Evolutionary conservation across 2,888 invertebrate genomes (phyloP).

Genomic region (Noctua fimbriata): DNA sequence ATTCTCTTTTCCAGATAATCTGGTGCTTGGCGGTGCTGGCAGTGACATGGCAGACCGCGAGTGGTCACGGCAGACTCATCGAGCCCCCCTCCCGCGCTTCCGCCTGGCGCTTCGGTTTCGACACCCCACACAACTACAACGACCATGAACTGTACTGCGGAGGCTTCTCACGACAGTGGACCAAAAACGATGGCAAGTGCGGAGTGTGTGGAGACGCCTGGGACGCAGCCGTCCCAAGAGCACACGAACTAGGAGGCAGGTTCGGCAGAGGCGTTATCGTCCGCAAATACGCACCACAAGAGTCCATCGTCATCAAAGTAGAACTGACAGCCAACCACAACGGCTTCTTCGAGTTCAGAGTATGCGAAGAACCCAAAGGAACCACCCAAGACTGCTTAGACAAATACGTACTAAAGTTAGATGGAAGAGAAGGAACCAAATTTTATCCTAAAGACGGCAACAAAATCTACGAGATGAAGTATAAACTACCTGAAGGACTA

Average conservation of each 20-base stretch:
- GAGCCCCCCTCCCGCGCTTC: constrained; percentile 97
- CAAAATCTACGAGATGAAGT: constrained; percentile 94
- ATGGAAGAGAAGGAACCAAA: constrained; percentile 88
- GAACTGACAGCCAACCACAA: constrained; percentile 97
- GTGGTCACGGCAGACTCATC: constrained; percentile 93
- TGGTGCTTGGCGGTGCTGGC: constrained; percentile 81
- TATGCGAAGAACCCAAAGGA: constrained; percentile 93
- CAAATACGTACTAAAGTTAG: constrained; percentile 91
- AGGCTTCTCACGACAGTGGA: constrained; percentile 96
- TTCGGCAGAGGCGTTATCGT: constrained; percentile 96
- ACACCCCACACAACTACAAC: constrained; percentile 96
- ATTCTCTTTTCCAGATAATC: constrained; percentile 78
- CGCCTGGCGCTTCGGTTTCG: constrained; percentile 97
- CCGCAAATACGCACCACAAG: constrained; percentile 93
- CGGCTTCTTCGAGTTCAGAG: constrained; percentile 96
- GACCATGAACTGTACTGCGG: constrained; percentile 97
- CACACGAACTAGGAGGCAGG: constrained; percentile 95
- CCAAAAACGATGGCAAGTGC: constrained; percentile 95
- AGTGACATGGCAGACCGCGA: constrained; percentile 79
- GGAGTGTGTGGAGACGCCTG: constrained; percentile 97
- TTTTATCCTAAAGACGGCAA: constrained; percentile 95
- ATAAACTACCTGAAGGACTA: constrained; percentile 91
- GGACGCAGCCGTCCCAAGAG: constrained; percentile 93
- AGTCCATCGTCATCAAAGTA: constrained; percentile 93
- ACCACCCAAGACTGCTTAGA: constrained; percentile 95